Evolutionary conservation across 2,888 invertebrate species (phyloP).

Genomic region (Aphidoletes aphidimyza): DNA sequence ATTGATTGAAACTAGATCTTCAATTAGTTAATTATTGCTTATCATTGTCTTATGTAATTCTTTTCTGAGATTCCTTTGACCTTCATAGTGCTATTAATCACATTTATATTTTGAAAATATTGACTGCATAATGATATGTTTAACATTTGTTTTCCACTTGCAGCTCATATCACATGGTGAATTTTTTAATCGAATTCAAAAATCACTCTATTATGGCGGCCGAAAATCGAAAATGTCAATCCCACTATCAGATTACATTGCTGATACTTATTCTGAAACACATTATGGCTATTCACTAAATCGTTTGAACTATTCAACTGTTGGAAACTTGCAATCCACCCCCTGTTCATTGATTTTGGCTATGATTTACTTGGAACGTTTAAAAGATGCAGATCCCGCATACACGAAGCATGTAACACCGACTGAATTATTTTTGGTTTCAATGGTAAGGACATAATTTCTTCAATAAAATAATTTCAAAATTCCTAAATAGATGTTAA

Average conservation of each 20-base stretch:
- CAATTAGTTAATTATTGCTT: too few species aligned
- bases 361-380: conserved; percentile 90
- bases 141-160: background rate
- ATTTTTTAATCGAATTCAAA: conserved; percentile 83
- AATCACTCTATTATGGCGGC: conserved; percentile 90
- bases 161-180: conserved; percentile 72
- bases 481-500: too few species aligned
- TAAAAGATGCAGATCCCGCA: conserved; percentile 82
- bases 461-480: conserved; percentile 56
- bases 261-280: conserved; percentile 83
- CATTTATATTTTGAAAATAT: too few species aligned
- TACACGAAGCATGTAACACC: conserved; percentile 87
- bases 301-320: conserved; percentile 79
- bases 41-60: too few species aligned
- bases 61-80: too few species aligned
- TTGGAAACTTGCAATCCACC: conserved; percentile 82
- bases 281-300: conserved; percentile 81
- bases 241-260: conserved; percentile 78
- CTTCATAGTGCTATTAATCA: background rate
- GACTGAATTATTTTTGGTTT: conserved; percentile 92
- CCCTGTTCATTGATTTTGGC: conserved; percentile 94
- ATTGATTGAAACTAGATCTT: too few species aligned
- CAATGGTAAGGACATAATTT: conserved; percentile 75
- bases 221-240: conserved; percentile 68
- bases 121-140: background rate